Evolutionary conservation across 2,113 vertebrate genomes (phyloP), one percentile per base, ranked within the genome.

Genomic region (Etheostoma cragini): DNA sequence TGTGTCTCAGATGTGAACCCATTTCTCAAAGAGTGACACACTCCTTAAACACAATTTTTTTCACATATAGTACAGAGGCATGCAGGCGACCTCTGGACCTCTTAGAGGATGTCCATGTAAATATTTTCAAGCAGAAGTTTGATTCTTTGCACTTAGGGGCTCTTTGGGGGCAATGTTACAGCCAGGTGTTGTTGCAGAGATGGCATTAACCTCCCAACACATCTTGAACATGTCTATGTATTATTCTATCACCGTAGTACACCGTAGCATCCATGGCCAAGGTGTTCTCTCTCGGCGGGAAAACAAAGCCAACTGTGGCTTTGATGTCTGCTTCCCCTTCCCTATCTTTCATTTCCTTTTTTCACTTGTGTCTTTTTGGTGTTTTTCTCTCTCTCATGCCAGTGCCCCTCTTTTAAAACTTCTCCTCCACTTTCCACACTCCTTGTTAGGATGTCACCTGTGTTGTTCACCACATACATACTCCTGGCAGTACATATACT

Each of bases 101-200:
- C 63, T 68, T n/a, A 2, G 49, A 72, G 64, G 74, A 80, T 84
- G 64, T 64, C 4, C 24, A 42, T 53, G 62, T 89, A 85, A 90
- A 92, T 84, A 89, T 88, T 92, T 82, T 78, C 16, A 72, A 64
- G 46, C 58, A 17, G 63, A 57, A 66, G 68, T 78, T 72, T 47
- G 47, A 81, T 68, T 45, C 0, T 15, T 1, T 82, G 71, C 82
- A 76, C 72, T 75, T 74, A 57, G 38, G 49, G 52, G 45, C 33
- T 87, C 49, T 84, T 52, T 33, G 24, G 63, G 72, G 67, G 65
- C 1, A 1, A 61, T 11, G 52, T 67, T 69, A 61, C 80, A 84
- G 30, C 45, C 2, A 2, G 66, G 80, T 75, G 84, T 76, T 72
- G 60, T 70, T 68, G 75, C 62, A 57, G 74, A 56, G 68, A 45